phyloP scores from a whole-genome alignment of 2,113 vertebrate genomes.

The Lampris incognitus region DNA sequence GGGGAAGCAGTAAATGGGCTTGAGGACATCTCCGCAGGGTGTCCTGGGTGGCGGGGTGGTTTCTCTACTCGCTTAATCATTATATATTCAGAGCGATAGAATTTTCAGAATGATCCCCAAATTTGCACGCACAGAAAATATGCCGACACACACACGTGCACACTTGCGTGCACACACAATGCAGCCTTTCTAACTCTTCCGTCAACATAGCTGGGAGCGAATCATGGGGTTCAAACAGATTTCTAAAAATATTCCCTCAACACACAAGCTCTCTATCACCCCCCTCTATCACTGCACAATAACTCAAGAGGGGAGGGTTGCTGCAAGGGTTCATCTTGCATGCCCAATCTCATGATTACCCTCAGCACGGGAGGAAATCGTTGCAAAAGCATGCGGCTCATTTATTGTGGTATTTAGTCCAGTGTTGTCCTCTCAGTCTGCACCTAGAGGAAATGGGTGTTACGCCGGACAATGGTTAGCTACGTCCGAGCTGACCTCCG shows the following conservation, averaged over 20 bases:
- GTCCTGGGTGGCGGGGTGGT: neutral
- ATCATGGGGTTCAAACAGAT: neutral
- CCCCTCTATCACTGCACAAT: neutral
- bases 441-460: neutral
- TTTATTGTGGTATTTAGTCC: neutral
- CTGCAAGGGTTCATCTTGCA: neutral
- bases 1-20: neutral
- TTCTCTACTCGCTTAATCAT: neutral
- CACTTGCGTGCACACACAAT: too few relatives aligned
- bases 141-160: neutral
- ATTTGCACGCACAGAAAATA: too few relatives aligned
- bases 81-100: too few relatives aligned
- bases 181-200: neutral
- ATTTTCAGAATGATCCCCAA: too few relatives aligned
- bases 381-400: too few relatives aligned
- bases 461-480: neutral
- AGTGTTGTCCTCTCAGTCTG: neutral
- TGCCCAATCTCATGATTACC: neutral
- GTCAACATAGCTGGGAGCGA: neutral
- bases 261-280: neutral
- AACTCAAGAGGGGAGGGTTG: neutral
- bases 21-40: neutral
- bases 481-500: too few relatives aligned
- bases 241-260: neutral
- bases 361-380: neutral